phyloP scores from a whole-genome alignment of 2,797 vertebrate genomes.

The Semaprochilodus insignis region DNA sequence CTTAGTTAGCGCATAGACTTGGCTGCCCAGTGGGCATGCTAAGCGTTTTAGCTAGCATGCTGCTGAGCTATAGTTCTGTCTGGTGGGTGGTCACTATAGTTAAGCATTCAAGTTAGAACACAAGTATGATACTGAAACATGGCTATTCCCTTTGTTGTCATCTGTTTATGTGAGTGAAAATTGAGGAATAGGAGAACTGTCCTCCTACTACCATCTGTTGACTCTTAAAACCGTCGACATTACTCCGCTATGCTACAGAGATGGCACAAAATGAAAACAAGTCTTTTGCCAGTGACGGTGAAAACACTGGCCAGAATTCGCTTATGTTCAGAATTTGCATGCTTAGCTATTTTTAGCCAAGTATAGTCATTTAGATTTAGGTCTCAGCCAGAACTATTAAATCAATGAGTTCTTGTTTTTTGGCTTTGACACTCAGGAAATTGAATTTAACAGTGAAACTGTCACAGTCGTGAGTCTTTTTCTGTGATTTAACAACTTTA shows the following conservation, averaged over 20 bases:
- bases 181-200: neutral
- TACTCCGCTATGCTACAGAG: neutral
- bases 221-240: neutral
- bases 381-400: no score
- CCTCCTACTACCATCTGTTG: neutral
- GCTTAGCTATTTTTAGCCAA: no score
- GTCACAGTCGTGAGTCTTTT: neutral
- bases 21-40: neutral
- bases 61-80: neutral
- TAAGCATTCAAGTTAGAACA: neutral
- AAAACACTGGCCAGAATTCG: no score
- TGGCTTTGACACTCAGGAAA: no score
- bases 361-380: no score
- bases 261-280: neutral
- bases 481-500: neutral
- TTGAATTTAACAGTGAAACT: no score
- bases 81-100: neutral
- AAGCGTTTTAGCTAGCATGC: constrained; percentile 5
- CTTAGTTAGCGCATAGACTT: neutral
- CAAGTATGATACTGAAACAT: neutral
- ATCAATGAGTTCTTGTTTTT: neutral
- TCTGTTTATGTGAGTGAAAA: neutral
- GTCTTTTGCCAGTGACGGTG: no score
- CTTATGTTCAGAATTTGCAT: no score
- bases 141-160: neutral